Percentiles rank a stretch among this genome's conserved stretches.
phyloP scores from a whole-genome alignment of 92 coral and sea anemone species.

The Virgularia gustaviana region DNA sequence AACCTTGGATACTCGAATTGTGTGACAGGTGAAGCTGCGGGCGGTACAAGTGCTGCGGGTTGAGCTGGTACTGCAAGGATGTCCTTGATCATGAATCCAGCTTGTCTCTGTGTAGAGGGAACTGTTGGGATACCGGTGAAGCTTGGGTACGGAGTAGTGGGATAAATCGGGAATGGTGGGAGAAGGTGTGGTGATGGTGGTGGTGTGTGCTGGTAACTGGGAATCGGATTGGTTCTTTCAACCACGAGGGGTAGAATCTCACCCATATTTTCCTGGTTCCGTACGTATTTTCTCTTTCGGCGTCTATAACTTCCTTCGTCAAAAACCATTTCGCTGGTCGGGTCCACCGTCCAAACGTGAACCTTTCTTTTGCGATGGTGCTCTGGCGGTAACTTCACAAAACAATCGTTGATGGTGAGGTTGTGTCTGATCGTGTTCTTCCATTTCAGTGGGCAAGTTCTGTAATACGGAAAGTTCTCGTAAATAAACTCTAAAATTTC shows the following conservation, averaged over 20 bases:
- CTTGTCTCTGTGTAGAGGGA: too few species aligned
- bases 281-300: constrained; percentile 67
- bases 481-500: constrained; percentile 71
- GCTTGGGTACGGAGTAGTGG: too few species aligned
- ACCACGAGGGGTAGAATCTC: constrained; percentile 20
- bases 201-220: neutral
- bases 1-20: too few species aligned
- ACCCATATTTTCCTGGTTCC: neutral
- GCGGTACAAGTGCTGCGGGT: too few species aligned
- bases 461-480: constrained; percentile 63
- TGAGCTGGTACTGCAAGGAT: too few species aligned
- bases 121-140: too few species aligned
- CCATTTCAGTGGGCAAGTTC: constrained; percentile 72
- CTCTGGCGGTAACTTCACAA: constrained; percentile 73
- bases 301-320: constrained; percentile 89
- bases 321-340: constrained; percentile 68
- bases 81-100: too few species aligned
- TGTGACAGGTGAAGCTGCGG: too few species aligned
- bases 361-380: constrained; percentile 77
- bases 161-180: too few species aligned
- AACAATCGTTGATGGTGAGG: constrained; percentile 88
- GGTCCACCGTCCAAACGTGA: constrained; percentile 84
- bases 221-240: constrained; percentile 7
- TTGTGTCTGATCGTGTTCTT: constrained; percentile 90
- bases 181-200: neutral